Percentiles rank a stretch among this genome's conserved stretches.
These are phyloP conservation scores for Invenusta paracnida DNA, from an alignment of 2,888 invertebrate genomes.

Conservation along the genomic window DNA sequence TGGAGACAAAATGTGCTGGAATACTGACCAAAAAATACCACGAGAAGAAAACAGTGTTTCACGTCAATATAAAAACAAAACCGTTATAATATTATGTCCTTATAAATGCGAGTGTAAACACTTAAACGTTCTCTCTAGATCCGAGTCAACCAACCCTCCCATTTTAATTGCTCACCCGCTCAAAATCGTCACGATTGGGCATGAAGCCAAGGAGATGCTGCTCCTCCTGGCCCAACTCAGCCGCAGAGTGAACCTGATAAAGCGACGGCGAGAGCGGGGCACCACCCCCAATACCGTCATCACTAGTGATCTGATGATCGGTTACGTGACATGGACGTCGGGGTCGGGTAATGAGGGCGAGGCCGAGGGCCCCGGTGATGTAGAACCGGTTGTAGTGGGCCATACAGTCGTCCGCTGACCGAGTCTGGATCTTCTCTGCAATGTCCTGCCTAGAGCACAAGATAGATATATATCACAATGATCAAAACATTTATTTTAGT, in stretches of 20 bases:
- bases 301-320: background rate
- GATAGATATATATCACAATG: background rate
- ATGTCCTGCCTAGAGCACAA: slow-evolving; percentile 3
- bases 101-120: too few relatives aligned
- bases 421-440: background rate
- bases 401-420: slow-evolving; percentile 19
- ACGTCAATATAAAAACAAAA: too few relatives aligned
- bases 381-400: slow-evolving; percentile 13
- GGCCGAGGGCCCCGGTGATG: background rate
- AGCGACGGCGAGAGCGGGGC: slow-evolving; percentile 35
- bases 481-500: background rate
- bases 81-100: too few relatives aligned
- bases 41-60: too few relatives aligned
- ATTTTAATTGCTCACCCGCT: slow-evolving; percentile 76
- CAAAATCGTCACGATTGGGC: slow-evolving; percentile 91
- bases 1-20: too few relatives aligned
- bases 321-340: background rate
- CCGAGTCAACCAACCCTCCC: too few relatives aligned
- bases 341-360: background rate
- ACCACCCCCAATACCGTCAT: too few relatives aligned
- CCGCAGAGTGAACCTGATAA: slow-evolving; percentile 66
- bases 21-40: too few relatives aligned
- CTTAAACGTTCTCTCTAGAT: too few relatives aligned
- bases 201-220: slow-evolving; percentile 83
- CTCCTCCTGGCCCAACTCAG: slow-evolving; percentile 75